Evolutionary conservation across 2,113 vertebrate species (phyloP).

Genomic region (Pelodiscus sinensis): DNA sequence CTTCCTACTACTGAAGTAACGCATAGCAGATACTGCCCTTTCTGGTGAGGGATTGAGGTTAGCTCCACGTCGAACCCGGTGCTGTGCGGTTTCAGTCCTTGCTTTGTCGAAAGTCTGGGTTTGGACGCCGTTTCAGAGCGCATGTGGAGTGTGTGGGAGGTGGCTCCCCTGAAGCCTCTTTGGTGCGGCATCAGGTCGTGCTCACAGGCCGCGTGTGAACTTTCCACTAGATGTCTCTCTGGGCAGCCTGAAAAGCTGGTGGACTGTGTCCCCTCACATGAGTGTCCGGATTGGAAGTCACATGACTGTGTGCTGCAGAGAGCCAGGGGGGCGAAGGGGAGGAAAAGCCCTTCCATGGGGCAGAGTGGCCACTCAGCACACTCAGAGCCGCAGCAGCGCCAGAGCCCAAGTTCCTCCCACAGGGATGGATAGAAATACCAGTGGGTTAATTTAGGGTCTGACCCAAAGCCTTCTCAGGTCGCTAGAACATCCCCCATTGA

Average conservation of each 20-base stretch:
- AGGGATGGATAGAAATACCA: not conserved
- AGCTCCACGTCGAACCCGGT: not conserved
- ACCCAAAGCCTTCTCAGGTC: not conserved
- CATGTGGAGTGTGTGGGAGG: constrained; percentile 13
- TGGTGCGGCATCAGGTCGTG: not conserved
- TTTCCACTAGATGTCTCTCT: constrained; percentile 48
- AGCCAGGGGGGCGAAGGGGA: accelerated
- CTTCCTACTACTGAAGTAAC: constrained; percentile 30
- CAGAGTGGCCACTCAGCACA: not conserved
- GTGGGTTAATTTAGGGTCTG: not conserved
- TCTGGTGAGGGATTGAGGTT: not conserved
- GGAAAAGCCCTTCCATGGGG: not conserved
- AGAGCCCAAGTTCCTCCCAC: accelerated
- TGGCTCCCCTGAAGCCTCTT: not conserved
- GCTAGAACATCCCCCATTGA: not conserved
- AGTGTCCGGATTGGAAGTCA: constrained; percentile 23
- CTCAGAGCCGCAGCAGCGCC: accelerated
- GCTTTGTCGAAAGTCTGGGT: not conserved
- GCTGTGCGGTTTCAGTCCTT: not conserved
- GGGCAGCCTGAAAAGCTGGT: constrained; percentile 39
- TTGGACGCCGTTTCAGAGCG: not conserved
- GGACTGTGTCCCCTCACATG: constrained; percentile 37
- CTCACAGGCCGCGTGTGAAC: constrained; percentile 9
- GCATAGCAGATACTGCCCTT: not conserved
- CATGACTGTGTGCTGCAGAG: not conserved